Base-by-base conservation (phyloP, 2,888 invertebrate genomes). In the Monochamus alternatus region DNA sequence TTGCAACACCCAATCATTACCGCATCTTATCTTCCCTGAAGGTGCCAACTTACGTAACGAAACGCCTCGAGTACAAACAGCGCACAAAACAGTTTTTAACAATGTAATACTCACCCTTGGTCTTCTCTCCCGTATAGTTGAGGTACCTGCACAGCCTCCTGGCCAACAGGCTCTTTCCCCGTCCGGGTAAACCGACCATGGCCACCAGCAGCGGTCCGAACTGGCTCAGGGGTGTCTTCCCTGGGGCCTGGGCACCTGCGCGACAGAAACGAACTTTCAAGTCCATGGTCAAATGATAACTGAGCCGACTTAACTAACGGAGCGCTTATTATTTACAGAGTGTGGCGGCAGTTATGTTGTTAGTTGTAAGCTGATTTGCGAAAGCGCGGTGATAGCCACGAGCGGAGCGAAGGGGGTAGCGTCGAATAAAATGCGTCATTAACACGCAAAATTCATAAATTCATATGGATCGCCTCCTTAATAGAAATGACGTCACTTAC, bases 151-250 rank as follows among this genome's bases (percentile, higher is more conserved):
- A 92, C 59, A 98, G 92, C 84, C 96, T 95, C 87, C 95, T 95
- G 0, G 97, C 96, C 75, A 98, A 93, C 87, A 96, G 95, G 70
- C 97, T 97, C 90, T 98, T 98, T 77, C 98, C 98, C 43, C 97
- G 92, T 22, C 97, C 98, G 1, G 98, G 98, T 76, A 97, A 90
- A 22, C 98, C 98, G 52, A 97, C 97, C 90, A 96, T 93, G 47
- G 95, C 95, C 81, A 98, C 95, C 75, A 98, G 93, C 78, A 96
- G 91, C 2, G 96, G 96, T 32, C 93, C 90, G 83, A 91, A 91
- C 84, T 91, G 91, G 10, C 90, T 89, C 75, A 90, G 87, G 51
- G 89, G 78, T 32, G 84, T 78, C 64, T 83, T 82, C 75, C 81
- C 85, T 22, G 81, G 80, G 8, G 81, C 84, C 78, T 86, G 84